Evolutionary conservation across 2,113 vertebrate genomes (phyloP), one percentile per base, ranked within the genome.

Genomic region (Phaethornis superciliosus): DNA sequence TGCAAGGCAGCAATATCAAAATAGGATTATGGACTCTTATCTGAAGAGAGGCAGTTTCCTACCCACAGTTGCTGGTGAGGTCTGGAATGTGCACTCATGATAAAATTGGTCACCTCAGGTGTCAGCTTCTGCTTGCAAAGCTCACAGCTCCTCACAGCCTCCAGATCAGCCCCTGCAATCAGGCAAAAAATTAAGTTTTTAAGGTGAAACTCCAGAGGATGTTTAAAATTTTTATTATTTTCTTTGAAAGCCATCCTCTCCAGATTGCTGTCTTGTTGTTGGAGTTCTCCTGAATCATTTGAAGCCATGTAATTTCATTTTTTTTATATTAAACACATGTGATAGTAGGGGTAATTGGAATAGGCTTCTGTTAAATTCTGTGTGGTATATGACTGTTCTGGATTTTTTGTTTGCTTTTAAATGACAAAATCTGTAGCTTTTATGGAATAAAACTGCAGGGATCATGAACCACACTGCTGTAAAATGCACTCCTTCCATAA

Each of bases 41-140:
- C 10, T 33, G 30, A 62, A 52, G 35, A 56, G 56, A 68, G 35
- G 69, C 63, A 63, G n/a, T 77, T 83, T 80, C 90, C 96, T 93
- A 97, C 97, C 97, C 33, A 16, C 19, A 94, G 75, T 64, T 96
- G 79, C 30, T 88, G 96, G 81, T 96, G 96, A 52, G 95, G 97
- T 88, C 89, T 95, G 65, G 95, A 96, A 62, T 90, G 82, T 19
- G 95, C 96, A 0, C 88, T 94, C 88, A 97, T 4, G 3, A 96
- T 95, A 26, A 96, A 97, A 75, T 88, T 95, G 42, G 94, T 95
- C 79, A 93, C 65, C 28, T 96, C 42, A 15, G 62, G 52, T 55
- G 94, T 49, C 51, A 97, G 92, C 56, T 72, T 85, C 81, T 96
- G 95, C 80, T 96, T 97, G 94, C 95, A 97, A 85, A 97, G 96